A percentile compares a stretch with the other conserved stretches of the same genome.
Conservation (phyloP, 2,797 vertebrate genomes). For the Bucorvus abyssinicus region DNA sequence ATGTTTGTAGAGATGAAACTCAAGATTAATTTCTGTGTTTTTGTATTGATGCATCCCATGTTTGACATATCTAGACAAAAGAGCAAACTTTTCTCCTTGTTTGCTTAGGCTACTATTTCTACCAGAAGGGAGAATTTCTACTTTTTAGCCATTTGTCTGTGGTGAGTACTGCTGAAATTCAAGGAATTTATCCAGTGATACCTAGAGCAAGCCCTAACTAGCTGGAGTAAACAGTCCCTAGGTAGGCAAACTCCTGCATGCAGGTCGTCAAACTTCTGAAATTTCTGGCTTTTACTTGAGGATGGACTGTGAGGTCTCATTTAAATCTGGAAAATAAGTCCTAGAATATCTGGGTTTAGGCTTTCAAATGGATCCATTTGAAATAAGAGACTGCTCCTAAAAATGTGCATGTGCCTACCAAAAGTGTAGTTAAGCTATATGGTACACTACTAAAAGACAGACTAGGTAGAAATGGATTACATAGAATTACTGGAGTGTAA, state of each 20-base stretch:
- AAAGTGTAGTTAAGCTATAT: not conserved
- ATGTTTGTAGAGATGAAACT: not conserved
- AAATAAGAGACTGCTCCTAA: not conserved
- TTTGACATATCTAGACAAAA: not conserved
- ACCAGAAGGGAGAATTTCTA: constrained; percentile 17
- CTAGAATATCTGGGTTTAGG: not conserved
- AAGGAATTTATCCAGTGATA: not conserved
- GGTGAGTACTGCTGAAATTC: not conserved
- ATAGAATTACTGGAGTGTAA: not conserved
- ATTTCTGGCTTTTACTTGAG: not conserved
- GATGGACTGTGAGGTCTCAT: not conserved
- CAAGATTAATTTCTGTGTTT: not conserved
- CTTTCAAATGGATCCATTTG: not conserved
- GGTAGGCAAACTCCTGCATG: not conserved
- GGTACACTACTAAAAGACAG: not conserved
- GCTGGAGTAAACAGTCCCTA: constrained; percentile 36
- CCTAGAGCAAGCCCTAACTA: not conserved
- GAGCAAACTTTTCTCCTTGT: not conserved
- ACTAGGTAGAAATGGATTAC: not conserved
- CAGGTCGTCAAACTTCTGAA: not conserved
- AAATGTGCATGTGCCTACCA: not conserved
- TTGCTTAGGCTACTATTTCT: not conserved
- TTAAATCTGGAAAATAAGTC: not conserved
- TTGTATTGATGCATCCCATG: not conserved
- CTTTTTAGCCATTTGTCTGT: constrained; percentile 19